Percentiles rank a stretch among this genome's conserved stretches.
Evolutionary conservation across 2,797 vertebrate genomes (phyloP).

Genomic region (Acridotheres tristis): DNA sequence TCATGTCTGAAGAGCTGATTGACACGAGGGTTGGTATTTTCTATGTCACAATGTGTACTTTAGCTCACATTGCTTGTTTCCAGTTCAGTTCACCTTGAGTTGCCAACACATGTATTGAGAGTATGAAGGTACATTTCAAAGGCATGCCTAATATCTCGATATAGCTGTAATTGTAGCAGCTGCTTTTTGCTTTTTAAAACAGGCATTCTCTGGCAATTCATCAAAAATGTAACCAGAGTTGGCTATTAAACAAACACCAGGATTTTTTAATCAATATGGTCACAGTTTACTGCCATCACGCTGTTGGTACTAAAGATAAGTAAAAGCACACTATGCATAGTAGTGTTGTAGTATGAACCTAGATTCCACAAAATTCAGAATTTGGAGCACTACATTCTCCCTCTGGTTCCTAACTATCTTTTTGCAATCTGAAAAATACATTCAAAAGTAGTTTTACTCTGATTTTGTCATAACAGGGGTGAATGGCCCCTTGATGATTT

Average conservation of each 20-base stretch:
- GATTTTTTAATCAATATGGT: neutral
- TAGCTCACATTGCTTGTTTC: neutral
- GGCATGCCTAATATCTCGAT: neutral
- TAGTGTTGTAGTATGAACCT: neutral
- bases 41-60: neutral
- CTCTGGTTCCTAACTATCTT: conserved; percentile 12
- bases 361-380: conserved; percentile 1
- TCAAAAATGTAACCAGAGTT: neutral
- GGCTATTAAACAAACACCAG: neutral
- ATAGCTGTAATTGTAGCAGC: neutral
- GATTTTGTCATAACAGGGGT: conserved; percentile 4
- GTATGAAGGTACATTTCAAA: neutral
- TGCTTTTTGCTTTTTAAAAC: neutral
- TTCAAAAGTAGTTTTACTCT: neutral
- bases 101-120: neutral
- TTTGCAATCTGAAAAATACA: neutral
- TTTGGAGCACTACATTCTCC: neutral
- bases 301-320: neutral
- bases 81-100: neutral
- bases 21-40: neutral
- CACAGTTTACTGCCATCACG: neutral
- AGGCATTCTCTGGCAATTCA: neutral
- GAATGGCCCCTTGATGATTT: conserved; percentile 1
- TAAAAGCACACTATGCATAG: neutral
- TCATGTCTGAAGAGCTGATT: neutral